These are phyloP conservation scores for Mythimna albipuncta DNA, from an alignment of 2,888 invertebrate species.

Conservation along the genomic window DNA sequence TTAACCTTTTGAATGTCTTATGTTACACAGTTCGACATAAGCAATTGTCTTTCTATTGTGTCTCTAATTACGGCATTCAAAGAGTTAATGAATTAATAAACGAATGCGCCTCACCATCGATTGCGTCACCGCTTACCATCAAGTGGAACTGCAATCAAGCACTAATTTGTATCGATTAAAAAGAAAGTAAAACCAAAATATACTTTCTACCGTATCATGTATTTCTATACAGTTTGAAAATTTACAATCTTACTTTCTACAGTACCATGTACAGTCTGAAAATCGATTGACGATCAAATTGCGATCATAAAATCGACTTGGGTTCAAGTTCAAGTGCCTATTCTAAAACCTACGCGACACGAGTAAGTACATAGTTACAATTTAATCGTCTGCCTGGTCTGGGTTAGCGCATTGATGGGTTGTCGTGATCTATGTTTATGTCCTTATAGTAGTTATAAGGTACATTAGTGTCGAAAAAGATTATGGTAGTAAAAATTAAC, in stretches of 20 bases:
- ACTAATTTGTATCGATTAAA: no score
- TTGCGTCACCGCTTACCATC: no score
- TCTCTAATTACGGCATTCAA: no score
- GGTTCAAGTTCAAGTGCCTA: conserved; percentile 22
- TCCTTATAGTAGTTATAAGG: background rate
- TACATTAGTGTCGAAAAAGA: background rate
- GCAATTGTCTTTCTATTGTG: no score
- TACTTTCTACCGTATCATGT: no score
- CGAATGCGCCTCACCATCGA: no score
- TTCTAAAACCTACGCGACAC: conserved; percentile 12
- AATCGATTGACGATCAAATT: conserved; percentile 29
- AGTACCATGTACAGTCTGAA: conserved; percentile 1
- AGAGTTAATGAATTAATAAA: no score
- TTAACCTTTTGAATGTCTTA: no score
- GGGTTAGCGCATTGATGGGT: background rate
- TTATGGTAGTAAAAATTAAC: background rate
- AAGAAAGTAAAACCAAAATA: no score
- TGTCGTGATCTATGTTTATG: conserved; percentile 7
- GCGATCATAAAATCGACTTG: conserved; percentile 16
- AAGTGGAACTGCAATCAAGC: no score
- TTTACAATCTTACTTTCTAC: background rate
- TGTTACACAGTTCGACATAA: no score
- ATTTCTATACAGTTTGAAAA: no score
- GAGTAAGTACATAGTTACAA: conserved; percentile 26
- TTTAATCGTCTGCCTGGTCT: conserved; percentile 33